phyloP scores from a whole-genome alignment of 2,797 vertebrate genomes.

The Lateolabrax maculatus region DNA sequence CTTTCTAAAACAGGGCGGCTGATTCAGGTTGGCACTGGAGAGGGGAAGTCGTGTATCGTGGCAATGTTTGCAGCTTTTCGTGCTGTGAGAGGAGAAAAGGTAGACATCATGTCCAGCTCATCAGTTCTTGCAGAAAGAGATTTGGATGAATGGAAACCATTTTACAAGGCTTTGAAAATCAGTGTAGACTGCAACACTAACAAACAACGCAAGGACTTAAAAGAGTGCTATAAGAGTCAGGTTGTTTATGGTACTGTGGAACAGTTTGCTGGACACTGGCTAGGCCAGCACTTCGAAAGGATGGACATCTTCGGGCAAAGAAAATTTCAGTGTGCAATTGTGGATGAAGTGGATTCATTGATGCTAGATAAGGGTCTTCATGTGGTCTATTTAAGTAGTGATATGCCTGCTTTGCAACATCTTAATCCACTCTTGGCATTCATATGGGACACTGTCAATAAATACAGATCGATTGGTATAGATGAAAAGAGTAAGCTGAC shows the following conservation, averaged over 20 bases:
- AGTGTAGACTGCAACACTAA: slow-evolving; percentile 54
- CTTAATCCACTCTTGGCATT: slow-evolving; percentile 64
- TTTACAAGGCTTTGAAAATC: slow-evolving; percentile 2
- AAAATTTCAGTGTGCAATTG: slow-evolving; percentile 72
- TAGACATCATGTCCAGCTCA: slow-evolving; percentile 77
- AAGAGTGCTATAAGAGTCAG: slow-evolving; percentile 45
- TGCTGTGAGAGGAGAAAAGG: slow-evolving; percentile 43
- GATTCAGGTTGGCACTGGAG: slow-evolving; percentile 77
- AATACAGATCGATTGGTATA: slow-evolving; percentile 17
- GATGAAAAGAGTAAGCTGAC: not conserved
- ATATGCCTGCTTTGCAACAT: slow-evolving; percentile 60
- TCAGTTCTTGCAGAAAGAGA: slow-evolving; percentile 74
- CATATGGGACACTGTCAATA: slow-evolving; percentile 58
- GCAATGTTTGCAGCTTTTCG: slow-evolving; percentile 80
- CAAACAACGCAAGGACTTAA: not conserved
- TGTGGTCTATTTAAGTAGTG: slow-evolving; percentile 11
- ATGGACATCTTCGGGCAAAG: slow-evolving; percentile 52
- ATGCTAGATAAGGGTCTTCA: slow-evolving; percentile 70
- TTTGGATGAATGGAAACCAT: accelerated
- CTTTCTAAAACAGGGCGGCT: slow-evolving; percentile 66
- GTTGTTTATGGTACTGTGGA: slow-evolving; percentile 77
- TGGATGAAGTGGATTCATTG: slow-evolving; percentile 80
- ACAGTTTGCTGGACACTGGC: slow-evolving; percentile 66
- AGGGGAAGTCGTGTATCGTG: slow-evolving; percentile 81
- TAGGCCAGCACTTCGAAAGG: slow-evolving; percentile 47